These are phyloP conservation scores for Lasius platythorax DNA, from an alignment of 2,888 invertebrate species.

Conservation along the genomic window DNA sequence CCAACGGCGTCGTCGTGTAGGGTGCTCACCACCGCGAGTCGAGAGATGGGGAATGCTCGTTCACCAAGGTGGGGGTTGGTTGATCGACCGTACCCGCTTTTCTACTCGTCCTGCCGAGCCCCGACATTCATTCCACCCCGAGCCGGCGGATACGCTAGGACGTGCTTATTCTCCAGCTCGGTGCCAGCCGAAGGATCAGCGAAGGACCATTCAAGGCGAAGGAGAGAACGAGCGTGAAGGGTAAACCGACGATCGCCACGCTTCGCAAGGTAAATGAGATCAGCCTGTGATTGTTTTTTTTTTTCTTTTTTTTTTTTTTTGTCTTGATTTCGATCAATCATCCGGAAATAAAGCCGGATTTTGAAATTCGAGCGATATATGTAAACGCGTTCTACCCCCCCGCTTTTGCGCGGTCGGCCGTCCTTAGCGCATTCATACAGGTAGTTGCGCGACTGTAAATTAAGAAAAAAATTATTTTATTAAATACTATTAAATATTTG, in stretches of 20 bases:
- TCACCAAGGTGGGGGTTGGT: slow-evolving; percentile 70
- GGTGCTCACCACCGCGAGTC: slow-evolving; percentile 51
- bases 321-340: background rate
- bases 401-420: background rate
- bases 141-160: slow-evolving; percentile 63
- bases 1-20: slow-evolving; percentile 54
- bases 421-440: slow-evolving; percentile 40
- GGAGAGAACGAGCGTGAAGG: background rate
- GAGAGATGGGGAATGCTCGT: slow-evolving; percentile 61
- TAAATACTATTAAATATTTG: background rate
- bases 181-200: slow-evolving; percentile 4
- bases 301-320: background rate
- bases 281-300: background rate
- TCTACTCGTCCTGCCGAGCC: slow-evolving; percentile 72
- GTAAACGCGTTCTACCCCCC: background rate
- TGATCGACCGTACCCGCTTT: slow-evolving; percentile 77
- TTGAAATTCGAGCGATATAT: background rate
- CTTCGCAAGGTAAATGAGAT: slow-evolving; percentile 63
- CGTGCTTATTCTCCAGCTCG: slow-evolving; percentile 50
- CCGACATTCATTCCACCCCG: slow-evolving; percentile 75
- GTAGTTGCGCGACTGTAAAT: slow-evolving; percentile 9
- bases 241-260: background rate
- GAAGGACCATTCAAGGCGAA: background rate
- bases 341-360: background rate
- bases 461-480: background rate